A percentile compares a stretch with the other conserved stretches of the same genome.
Evolutionary conservation across 2,888 invertebrate genomes (phyloP).

Genomic region (Horisme vitalbata): DNA sequence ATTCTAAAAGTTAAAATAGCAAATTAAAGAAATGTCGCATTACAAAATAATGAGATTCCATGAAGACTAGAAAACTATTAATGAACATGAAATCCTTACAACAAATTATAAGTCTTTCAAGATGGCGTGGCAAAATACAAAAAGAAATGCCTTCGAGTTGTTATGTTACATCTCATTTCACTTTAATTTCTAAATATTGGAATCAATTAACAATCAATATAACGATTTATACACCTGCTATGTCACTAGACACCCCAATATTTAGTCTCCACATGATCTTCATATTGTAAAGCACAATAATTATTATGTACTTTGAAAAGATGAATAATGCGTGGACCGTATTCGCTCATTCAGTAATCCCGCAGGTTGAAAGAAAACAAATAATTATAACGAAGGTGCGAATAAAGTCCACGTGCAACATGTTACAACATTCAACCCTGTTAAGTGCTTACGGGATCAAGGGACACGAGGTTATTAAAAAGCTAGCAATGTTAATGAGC

Average conservation of each 20-base stretch:
- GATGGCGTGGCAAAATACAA: slow-evolving; percentile 77
- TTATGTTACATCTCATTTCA: slow-evolving; percentile 62
- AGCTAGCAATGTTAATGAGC: slow-evolving; percentile 68
- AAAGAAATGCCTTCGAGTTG: slow-evolving; percentile 74
- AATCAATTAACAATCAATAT: slow-evolving; percentile 73
- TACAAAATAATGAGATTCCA: slow-evolving; percentile 77
- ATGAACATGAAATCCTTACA: slow-evolving; percentile 82
- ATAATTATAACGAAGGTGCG: slow-evolving; percentile 43
- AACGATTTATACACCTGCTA: slow-evolving; percentile 79
- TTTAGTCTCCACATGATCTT: slow-evolving; percentile 68
- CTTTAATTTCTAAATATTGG: slow-evolving; percentile 76
- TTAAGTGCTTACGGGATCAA: slow-evolving; percentile 76
- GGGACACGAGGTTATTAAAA: slow-evolving; percentile 77
- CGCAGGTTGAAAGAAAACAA: slow-evolving; percentile 21
- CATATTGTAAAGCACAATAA: slow-evolving; percentile 57
- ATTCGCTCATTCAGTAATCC: slow-evolving; percentile 43
- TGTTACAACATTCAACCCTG: slow-evolving; percentile 76
- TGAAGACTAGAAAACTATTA: slow-evolving; percentile 81
- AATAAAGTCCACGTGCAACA: slow-evolving; percentile 67
- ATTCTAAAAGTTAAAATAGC: slow-evolving; percentile 57
- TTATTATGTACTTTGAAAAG: slow-evolving; percentile 52
- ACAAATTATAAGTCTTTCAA: slow-evolving; percentile 78
- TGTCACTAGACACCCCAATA: slow-evolving; percentile 74
- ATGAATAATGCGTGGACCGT: slow-evolving; percentile 52
- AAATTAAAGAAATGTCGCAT: slow-evolving; percentile 63